A percentile compares a stretch with the other conserved stretches of the same genome.
Evolutionary conservation across 2,888 invertebrate species (phyloP).

Genomic region (Pachliopta kotzebuea): DNA sequence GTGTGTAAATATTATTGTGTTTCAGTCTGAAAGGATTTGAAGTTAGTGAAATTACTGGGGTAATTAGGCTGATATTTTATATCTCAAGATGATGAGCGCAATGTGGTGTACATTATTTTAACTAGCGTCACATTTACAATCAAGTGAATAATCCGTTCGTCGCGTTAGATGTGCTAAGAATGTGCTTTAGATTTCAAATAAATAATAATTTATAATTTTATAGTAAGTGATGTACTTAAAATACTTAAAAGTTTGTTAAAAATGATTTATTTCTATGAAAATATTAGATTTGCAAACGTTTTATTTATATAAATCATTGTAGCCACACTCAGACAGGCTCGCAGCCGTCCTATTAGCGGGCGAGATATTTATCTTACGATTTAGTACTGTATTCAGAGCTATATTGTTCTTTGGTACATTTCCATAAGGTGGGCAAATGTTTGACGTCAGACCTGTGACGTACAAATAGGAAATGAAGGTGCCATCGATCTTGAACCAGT

Average conservation of each 20-base stretch:
- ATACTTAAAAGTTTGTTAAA: background rate
- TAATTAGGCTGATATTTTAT: too few species aligned
- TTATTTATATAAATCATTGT: slow-evolving; percentile 52
- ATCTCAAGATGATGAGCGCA: too few species aligned
- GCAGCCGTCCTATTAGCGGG: slow-evolving; percentile 57
- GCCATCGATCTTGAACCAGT: slow-evolving; percentile 20
- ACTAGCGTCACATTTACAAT: too few species aligned
- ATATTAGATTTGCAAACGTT: slow-evolving; percentile 48
- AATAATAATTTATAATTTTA: too few species aligned
- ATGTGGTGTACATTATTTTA: too few species aligned
- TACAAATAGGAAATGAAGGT: slow-evolving; percentile 30
- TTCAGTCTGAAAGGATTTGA: too few species aligned
- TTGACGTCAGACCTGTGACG: slow-evolving; percentile 26
- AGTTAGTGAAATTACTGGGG: too few species aligned
- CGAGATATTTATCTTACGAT: slow-evolving; percentile 48
- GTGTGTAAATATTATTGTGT: too few species aligned
- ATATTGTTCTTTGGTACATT: slow-evolving; percentile 62
- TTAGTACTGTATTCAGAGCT: slow-evolving; percentile 49
- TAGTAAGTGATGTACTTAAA: background rate
- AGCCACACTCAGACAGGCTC: slow-evolving; percentile 47
- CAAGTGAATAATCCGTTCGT: too few species aligned
- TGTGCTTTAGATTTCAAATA: too few species aligned
- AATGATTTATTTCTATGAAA: slow-evolving; percentile 51
- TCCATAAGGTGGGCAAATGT: slow-evolving; percentile 47
- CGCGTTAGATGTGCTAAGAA: too few species aligned